Conservation (phyloP, 2,888 invertebrate species). For the Ectemnius lituratus region DNA sequence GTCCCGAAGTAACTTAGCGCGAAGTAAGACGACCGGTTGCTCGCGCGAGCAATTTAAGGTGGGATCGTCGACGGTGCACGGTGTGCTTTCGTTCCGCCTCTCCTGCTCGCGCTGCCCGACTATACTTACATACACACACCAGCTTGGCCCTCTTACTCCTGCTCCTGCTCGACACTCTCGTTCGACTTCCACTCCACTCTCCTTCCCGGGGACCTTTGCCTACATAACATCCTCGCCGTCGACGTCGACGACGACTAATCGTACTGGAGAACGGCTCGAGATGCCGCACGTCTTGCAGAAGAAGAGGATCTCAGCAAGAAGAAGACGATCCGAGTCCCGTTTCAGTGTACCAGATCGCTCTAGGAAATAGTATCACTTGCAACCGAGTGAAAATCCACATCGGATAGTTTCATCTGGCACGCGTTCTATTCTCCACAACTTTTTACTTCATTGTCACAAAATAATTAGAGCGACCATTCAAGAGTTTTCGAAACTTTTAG, state of each 20-base stretch:
- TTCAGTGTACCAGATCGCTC: no score
- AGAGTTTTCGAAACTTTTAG: background rate
- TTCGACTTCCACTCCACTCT: constrained; percentile 9
- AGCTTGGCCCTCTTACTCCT: constrained; percentile 17
- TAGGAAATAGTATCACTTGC: no score
- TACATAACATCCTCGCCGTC: constrained; percentile 25
- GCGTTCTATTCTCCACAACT: background rate
- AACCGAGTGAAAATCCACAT: no score
- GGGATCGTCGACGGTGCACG: constrained; percentile 47
- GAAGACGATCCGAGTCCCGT: no score
- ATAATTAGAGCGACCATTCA: background rate
- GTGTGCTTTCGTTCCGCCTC: constrained; percentile 24
- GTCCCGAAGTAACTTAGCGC: constrained; percentile 59
- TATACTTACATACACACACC: background rate
- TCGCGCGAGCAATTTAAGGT: constrained; percentile 68
- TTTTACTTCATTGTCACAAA: background rate
- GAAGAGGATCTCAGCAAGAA: background rate
- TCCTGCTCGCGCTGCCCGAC: constrained; percentile 22
- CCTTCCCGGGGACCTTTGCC: constrained; percentile 34
- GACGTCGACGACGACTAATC: constrained; percentile 3
- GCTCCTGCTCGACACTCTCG: constrained; percentile 14
- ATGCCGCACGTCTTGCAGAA: no score
- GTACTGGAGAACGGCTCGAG: background rate
- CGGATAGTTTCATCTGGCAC: no score
- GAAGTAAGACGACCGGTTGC: constrained; percentile 66